These are phyloP conservation scores for Platichthys stellatus DNA, from an alignment of 2,113 vertebrate genomes.

Conservation along the genomic window DNA sequence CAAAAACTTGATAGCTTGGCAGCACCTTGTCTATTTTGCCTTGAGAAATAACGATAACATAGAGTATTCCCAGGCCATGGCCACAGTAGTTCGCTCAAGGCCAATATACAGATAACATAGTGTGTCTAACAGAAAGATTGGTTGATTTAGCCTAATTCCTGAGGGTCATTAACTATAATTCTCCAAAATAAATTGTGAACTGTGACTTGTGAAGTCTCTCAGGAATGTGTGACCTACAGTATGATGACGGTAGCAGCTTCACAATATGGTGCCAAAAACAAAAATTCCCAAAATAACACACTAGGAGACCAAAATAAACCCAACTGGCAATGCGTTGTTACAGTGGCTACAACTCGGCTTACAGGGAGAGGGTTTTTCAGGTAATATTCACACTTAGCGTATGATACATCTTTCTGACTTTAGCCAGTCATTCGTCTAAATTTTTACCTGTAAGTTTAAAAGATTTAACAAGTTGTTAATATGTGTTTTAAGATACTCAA, in stretches of 20 bases:
- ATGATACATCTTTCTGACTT: too few species aligned
- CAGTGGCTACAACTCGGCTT: not conserved
- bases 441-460: too few species aligned
- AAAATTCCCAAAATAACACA: not conserved
- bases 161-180: not conserved
- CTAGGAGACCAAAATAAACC: not conserved
- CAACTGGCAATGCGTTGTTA: not conserved
- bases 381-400: not conserved
- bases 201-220: too few species aligned
- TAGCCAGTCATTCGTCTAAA: too few species aligned
- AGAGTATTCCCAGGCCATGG: slow-evolving; percentile 29
- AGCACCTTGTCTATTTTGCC: slow-evolving; percentile 51
- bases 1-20: slow-evolving; percentile 24
- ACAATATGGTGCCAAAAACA: too few species aligned
- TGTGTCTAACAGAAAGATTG: not conserved
- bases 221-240: too few species aligned
- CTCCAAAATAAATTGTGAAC: too few species aligned
- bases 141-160: not conserved
- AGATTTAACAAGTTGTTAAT: too few species aligned
- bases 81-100: slow-evolving; percentile 3
- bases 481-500: too few species aligned
- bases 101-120: slow-evolving; percentile 2
- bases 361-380: not conserved
- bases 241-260: too few species aligned
- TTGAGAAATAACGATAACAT: slow-evolving; percentile 32